Conservation (phyloP, 1,140 invertebrate genomes). For the Diploscapter pachys region DNA sequence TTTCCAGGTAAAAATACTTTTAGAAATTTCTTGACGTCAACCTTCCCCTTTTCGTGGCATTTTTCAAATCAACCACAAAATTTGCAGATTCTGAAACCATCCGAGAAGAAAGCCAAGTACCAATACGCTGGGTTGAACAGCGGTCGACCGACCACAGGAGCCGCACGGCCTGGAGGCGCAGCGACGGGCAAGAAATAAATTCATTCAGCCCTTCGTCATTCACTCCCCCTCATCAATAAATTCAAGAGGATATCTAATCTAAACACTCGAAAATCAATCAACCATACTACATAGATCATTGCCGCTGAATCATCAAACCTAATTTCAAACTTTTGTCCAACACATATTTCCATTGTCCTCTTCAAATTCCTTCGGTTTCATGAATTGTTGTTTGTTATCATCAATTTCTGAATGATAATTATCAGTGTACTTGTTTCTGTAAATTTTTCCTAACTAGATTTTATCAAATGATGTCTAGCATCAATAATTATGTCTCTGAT, state of each 20-base stretch:
- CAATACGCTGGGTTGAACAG: slow-evolving; percentile 75
- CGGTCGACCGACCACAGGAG: slow-evolving; percentile 62
- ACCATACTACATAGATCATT: too few relatives aligned
- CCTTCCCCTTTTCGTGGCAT: neutral
- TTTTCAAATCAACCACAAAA: neutral
- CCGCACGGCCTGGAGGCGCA: slow-evolving; percentile 33
- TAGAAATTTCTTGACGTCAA: neutral
- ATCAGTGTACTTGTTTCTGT: too few relatives aligned
- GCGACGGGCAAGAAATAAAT: slow-evolving; percentile 51
- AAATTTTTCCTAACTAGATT: too few relatives aligned
- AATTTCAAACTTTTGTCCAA: too few relatives aligned
- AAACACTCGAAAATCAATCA: too few relatives aligned
- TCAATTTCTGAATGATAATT: too few relatives aligned
- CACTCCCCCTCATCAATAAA: neutral
- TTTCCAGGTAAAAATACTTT: slow-evolving; percentile 65
- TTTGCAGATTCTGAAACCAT: slow-evolving; percentile 91
- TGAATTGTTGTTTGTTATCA: neutral
- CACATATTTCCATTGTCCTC: too few relatives aligned
- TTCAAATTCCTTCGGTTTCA: neutral
- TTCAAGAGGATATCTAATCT: too few relatives aligned
- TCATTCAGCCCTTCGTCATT: slow-evolving; percentile 5
- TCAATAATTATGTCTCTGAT: too few relatives aligned
- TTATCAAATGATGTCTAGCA: too few relatives aligned
- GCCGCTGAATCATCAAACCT: too few relatives aligned
- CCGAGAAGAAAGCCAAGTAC: slow-evolving; percentile 98